A percentile compares a stretch with the other conserved stretches of the same genome.
Conservation (phyloP, 2,113 vertebrate species). For the Oryzias celebensis region DNA sequence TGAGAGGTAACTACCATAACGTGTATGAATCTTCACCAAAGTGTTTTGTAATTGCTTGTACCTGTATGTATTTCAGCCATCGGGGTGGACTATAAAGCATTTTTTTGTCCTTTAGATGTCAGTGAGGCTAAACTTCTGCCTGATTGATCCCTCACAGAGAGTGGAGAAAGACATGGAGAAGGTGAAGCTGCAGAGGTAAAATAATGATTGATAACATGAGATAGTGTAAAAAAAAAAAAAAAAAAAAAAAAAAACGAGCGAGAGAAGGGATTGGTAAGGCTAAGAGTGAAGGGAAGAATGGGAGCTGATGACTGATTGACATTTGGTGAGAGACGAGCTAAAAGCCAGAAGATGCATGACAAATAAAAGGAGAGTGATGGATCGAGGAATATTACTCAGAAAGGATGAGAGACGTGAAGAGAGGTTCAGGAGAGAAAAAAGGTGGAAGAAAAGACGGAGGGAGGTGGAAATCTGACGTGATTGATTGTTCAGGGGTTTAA, state of each 20-base stretch:
- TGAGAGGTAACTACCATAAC: too few relatives aligned
- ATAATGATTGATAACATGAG: conserved; percentile 42
- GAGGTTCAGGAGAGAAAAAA: conserved; percentile 5
- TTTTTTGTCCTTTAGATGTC: conserved; percentile 36
- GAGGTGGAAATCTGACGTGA: conserved; percentile 13
- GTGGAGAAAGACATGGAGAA: conserved; percentile 1
- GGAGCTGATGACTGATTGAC: conserved; percentile 53
- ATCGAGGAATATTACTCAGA: conserved; percentile 36
- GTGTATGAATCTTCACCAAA: too few relatives aligned
- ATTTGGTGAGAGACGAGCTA: conserved; percentile 35
- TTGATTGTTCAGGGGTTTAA: conserved; percentile 11
- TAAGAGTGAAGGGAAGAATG: conserved; percentile 19
- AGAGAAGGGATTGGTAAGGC: conserved; percentile 4
- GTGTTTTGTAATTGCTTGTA: too few relatives aligned
- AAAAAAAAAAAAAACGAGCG: not conserved
- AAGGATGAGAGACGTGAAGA: conserved; percentile 10
- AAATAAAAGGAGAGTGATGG: conserved; percentile 34
- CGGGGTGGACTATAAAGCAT: not conserved
- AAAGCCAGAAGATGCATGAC: conserved; percentile 42
- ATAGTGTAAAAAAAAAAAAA: conserved; percentile 16
- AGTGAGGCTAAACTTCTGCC: conserved; percentile 12
- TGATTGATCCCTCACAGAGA: conserved; percentile 52
- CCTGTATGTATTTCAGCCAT: too few relatives aligned
- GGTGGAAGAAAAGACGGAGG: not conserved
- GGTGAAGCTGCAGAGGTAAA: conserved; percentile 61